Base-by-base conservation (phyloP, 2,888 invertebrate species). In the Bibio marci region DNA sequence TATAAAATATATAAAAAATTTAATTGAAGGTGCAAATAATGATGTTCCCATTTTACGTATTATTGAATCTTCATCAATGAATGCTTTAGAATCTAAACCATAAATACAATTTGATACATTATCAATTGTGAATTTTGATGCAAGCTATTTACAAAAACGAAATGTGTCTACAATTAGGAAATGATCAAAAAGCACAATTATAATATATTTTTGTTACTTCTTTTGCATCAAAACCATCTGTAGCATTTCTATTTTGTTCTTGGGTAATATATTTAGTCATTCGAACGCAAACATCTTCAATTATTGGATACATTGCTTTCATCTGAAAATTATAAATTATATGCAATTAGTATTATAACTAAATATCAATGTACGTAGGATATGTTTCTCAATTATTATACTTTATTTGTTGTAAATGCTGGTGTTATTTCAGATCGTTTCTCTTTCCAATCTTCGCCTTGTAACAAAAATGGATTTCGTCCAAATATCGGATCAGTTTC, bases 391-490 rank as follows among this genome's bases (percentile, higher is more conserved):
- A 6, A 6, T 22, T 4, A 22, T 6, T 8, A 4, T 54, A 66
- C 64, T 42, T 67, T 65, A 30, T 59, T 62, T 11, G 55, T 51
- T 2, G 69, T 67, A 25, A 71, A 59, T 2, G 63, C 64, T 0
- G 67, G 65, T 0, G 68, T 64, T 13, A 70, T 45, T 45, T 65
- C 64, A 2, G 56, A 51, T 5, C 71, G 56, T 2, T 62, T 50
- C 2, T 55, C 52, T 41, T 65, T 66, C 71, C 71, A 69, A 44
- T 59, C 50, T 11, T 60, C 54, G 1, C 67, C 65, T 12, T 55
- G 58, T 15, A 67, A 43, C 0, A 54, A 43, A 44, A 71, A 67
- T 1, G 66, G 65, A 54, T 66, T 65, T 34, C 59, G 58, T 2
- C 12, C 6, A 18, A 33, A 18, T 8, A 33, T 18, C 10, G 19